Evolutionary conservation across 2,888 invertebrate genomes (phyloP).

Genomic region (Temnothorax rugatulus): DNA sequence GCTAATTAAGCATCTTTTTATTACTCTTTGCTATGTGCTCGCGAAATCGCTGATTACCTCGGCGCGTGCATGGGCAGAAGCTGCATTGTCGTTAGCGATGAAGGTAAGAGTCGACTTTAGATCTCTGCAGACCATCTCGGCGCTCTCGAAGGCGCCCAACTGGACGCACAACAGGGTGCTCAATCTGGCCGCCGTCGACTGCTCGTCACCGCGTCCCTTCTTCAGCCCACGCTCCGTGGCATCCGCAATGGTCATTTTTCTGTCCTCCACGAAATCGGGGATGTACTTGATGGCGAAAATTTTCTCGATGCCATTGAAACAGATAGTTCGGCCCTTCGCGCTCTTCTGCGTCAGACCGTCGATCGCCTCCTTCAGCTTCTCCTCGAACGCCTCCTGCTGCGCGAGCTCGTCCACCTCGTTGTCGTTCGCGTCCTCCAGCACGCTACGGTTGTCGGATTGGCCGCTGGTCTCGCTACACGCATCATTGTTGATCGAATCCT

Average conservation of each 20-base stretch:
- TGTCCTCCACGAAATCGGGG: slow-evolving; percentile 92
- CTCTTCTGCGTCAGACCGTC: slow-evolving; percentile 97
- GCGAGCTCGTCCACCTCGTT: slow-evolving; percentile 88
- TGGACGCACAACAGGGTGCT: slow-evolving; percentile 94
- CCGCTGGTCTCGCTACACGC: slow-evolving; percentile 94
- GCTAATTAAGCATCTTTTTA: no score
- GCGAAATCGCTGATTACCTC: slow-evolving; percentile 87
- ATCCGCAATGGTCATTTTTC: slow-evolving; percentile 93
- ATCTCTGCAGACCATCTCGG: slow-evolving; percentile 91
- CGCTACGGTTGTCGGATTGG: slow-evolving; percentile 92
- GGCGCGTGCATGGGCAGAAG: slow-evolving; percentile 91
- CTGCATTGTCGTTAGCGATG: slow-evolving; percentile 92
- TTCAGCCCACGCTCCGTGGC: slow-evolving; percentile 93
- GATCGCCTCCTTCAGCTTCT: slow-evolving; percentile 94
- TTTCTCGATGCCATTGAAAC: slow-evolving; percentile 91
- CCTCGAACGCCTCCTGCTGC: slow-evolving; percentile 93
- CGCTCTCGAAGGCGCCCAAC: slow-evolving; percentile 88
- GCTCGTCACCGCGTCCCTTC: slow-evolving; percentile 94
- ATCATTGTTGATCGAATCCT: slow-evolving; percentile 91
- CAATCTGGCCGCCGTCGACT: slow-evolving; percentile 93
- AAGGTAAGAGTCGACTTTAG: slow-evolving; percentile 92
- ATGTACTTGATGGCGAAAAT: slow-evolving; percentile 93
- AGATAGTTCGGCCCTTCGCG: slow-evolving; percentile 92
- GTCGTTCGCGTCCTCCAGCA: slow-evolving; percentile 88
- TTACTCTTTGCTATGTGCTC: no score